Evolutionary conservation across 2,797 vertebrate genomes (phyloP).

Genomic region (Silurus aristotelis): DNA sequence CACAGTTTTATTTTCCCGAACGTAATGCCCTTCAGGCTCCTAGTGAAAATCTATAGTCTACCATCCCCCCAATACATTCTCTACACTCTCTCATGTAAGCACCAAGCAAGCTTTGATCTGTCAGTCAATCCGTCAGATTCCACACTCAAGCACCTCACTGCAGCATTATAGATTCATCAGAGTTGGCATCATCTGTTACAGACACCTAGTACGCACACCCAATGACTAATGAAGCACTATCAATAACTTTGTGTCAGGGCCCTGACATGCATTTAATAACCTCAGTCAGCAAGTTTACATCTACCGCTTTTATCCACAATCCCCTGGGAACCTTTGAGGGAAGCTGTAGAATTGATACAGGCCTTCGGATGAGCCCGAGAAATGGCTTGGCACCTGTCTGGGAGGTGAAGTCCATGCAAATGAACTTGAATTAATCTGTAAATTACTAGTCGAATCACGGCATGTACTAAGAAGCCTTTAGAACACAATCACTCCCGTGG

Average conservation of each 20-base stretch:
- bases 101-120: constrained; percentile 30
- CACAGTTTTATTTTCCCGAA: not conserved
- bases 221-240: constrained; percentile 73
- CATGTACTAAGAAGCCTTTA: constrained; percentile 45
- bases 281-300: constrained; percentile 62
- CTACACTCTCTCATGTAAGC: not conserved
- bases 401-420: constrained; percentile 50
- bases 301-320: constrained; percentile 40
- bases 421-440: constrained; percentile 50
- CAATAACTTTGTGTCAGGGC: constrained; percentile 67
- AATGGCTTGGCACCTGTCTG: constrained; percentile 43
- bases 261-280: constrained; percentile 68
- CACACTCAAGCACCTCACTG: constrained; percentile 21
- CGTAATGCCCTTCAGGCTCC: not conserved
- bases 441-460: constrained; percentile 51
- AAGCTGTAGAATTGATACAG: constrained; percentile 30
- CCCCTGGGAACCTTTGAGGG: constrained; percentile 31
- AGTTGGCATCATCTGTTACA: constrained; percentile 28
- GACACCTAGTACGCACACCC: constrained; percentile 70
- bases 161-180: constrained; percentile 46
- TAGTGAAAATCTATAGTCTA: not conserved
- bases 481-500: constrained; percentile 45
- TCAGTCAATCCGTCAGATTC: constrained; percentile 28
- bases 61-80: not conserved
- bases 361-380: constrained; percentile 38